Percentiles rank a stretch among this genome's conserved stretches.
Evolutionary conservation across 2,888 invertebrate species (phyloP).

Genomic region (Apotomis turbidana): DNA sequence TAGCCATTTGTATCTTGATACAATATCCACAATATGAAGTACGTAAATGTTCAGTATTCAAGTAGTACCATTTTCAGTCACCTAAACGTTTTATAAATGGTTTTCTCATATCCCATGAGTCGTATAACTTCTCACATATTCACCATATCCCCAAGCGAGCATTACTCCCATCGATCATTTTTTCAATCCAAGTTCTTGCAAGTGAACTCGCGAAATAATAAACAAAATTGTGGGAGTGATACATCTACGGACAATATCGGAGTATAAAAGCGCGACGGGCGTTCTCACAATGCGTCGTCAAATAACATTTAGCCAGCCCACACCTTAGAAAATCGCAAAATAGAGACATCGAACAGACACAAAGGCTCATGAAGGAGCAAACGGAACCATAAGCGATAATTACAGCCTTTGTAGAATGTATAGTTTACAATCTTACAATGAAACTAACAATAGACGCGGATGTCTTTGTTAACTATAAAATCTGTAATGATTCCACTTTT

Average conservation of each 20-base stretch:
- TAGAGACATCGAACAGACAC: conserved; percentile 75
- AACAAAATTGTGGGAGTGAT: conserved; percentile 82
- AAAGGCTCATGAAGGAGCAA: conserved; percentile 71
- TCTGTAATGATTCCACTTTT: conserved; percentile 50
- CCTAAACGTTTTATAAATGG: neutral
- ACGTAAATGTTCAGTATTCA: too few species aligned
- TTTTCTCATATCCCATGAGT: conserved; percentile 62
- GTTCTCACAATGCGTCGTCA: conserved; percentile 80
- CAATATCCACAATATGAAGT: too few species aligned
- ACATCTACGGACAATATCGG: conserved; percentile 64
- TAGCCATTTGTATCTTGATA: too few species aligned
- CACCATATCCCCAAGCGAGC: conserved; percentile 54
- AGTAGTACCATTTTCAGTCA: neutral
- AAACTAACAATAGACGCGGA: conserved; percentile 60
- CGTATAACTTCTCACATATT: conserved; percentile 74
- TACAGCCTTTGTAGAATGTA: conserved; percentile 75
- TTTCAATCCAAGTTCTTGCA: conserved; percentile 62
- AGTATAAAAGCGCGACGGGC: conserved; percentile 74
- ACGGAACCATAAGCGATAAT: conserved; percentile 78
- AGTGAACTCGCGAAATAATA: conserved; percentile 70
- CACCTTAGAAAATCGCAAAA: conserved; percentile 83
- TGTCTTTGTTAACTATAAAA: conserved; percentile 58
- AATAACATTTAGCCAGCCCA: conserved; percentile 83
- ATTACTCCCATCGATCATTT: conserved; percentile 73
- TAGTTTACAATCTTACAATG: conserved; percentile 68